phyloP scores from a whole-genome alignment of 2,797 vertebrate species.

The Phoeniculus purpureus region DNA sequence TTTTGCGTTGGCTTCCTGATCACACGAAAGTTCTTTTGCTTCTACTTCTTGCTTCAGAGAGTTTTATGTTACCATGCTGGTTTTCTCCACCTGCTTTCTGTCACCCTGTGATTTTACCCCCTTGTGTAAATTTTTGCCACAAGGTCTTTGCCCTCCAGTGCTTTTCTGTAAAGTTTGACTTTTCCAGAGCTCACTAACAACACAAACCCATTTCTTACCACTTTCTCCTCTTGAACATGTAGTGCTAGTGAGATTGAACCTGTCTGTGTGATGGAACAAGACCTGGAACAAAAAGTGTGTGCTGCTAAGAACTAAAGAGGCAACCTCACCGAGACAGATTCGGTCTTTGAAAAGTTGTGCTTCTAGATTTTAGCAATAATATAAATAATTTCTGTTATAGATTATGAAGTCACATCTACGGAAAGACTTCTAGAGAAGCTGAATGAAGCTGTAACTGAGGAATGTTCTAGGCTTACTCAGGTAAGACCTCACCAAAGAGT shows the following conservation, averaged over 20 bases:
- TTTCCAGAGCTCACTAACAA: neutral
- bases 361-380: conserved; percentile 14
- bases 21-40: neutral
- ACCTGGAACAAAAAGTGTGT: neutral
- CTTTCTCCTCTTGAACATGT: neutral
- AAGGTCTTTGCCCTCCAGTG: neutral
- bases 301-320: neutral
- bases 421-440: conserved; percentile 79
- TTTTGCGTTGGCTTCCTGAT: neutral
- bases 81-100: neutral
- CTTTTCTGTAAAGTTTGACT: neutral
- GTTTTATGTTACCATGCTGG: neutral
- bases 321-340: neutral
- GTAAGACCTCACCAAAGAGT: conserved; percentile 70
- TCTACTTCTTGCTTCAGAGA: neutral
- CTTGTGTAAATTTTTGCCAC: neutral
- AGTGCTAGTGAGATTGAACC: neutral
- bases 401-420: conserved; percentile 72
- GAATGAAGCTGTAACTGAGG: conserved; percentile 81
- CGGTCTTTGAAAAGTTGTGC: neutral
- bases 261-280: neutral
- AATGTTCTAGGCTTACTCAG: conserved; percentile 83
- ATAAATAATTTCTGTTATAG: conserved; percentile 53
- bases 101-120: neutral
- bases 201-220: neutral